Conservation (phyloP, 1,140 invertebrate genomes). For the Dreissena rostriformis region DNA sequence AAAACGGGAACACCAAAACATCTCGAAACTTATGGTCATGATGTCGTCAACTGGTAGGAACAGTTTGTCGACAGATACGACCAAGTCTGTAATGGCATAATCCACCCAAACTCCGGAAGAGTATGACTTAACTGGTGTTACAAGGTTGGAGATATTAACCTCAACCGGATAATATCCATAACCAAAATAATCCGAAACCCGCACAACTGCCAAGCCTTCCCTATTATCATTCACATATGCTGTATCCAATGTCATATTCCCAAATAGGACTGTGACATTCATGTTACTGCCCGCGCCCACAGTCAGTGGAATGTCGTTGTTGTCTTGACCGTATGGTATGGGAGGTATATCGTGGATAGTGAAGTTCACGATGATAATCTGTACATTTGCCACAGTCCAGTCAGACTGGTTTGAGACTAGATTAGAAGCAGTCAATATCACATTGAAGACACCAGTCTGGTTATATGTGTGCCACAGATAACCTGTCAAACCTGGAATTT, state of each 20-base stretch:
- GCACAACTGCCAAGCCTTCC: slow-evolving; percentile 47
- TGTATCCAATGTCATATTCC: slow-evolving; percentile 38
- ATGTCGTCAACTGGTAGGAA: slow-evolving; percentile 58
- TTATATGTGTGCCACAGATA: slow-evolving; percentile 47
- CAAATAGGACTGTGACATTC: slow-evolving; percentile 38
- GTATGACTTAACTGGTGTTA: slow-evolving; percentile 30
- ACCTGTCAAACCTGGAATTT: slow-evolving; percentile 48
- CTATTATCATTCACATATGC: slow-evolving; percentile 24
- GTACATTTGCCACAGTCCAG: slow-evolving; percentile 22
- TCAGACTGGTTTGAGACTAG: slow-evolving; percentile 31
- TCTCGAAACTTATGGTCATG: slow-evolving; percentile 47
- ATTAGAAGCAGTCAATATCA: slow-evolving; percentile 47
- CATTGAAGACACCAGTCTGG: slow-evolving; percentile 32
- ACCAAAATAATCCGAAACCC: slow-evolving; percentile 31
- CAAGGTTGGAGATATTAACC: slow-evolving; percentile 55
- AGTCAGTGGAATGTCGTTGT: slow-evolving; percentile 19
- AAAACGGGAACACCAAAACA: slow-evolving; percentile 61
- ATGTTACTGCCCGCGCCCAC: slow-evolving; percentile 38
- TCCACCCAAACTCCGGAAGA: slow-evolving; percentile 59
- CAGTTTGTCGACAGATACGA: slow-evolving; percentile 37
- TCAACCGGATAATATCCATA: slow-evolving; percentile 44
- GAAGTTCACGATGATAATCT: slow-evolving; percentile 49
- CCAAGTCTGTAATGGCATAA: slow-evolving; percentile 55
- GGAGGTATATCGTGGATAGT: slow-evolving; percentile 45
- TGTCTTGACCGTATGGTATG: slow-evolving; percentile 48